Evolutionary conservation across 2,888 invertebrate genomes (phyloP).

Genomic region (Pterostichus niger): DNA sequence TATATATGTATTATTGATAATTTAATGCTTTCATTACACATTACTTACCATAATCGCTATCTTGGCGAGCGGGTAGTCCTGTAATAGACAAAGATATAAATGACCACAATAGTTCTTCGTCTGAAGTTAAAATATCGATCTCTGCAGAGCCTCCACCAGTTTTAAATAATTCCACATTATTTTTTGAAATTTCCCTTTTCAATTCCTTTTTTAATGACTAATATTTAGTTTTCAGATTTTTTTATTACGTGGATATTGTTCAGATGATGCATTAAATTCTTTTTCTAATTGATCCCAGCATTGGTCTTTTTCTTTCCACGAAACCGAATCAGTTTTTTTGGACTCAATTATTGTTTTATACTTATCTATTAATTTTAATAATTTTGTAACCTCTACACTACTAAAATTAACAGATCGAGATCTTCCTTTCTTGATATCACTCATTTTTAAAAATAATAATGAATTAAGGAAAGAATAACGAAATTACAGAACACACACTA

Average conservation of each 20-base stretch:
- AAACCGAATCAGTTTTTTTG: background rate
- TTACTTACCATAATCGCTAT: background rate
- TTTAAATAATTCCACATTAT: slow-evolving; percentile 9
- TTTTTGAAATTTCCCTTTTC: background rate
- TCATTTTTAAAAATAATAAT: too few relatives aligned
- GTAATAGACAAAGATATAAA: slow-evolving; percentile 7
- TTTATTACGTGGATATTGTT: slow-evolving; percentile 14
- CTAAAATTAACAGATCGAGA: background rate
- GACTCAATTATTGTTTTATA: background rate
- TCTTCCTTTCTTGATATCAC: too few relatives aligned
- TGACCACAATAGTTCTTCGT: background rate
- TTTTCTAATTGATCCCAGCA: background rate
- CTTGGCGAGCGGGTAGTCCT: background rate
- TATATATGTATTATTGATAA: too few relatives aligned
- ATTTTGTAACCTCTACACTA: background rate
- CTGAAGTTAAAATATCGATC: background rate
- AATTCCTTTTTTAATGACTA: background rate
- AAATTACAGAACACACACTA: too few relatives aligned
- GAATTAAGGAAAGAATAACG: too few relatives aligned
- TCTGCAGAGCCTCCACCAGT: slow-evolving; percentile 15
- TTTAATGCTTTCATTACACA: too few relatives aligned
- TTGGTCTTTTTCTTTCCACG: slow-evolving; percentile 8
- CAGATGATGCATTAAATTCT: slow-evolving; percentile 9
- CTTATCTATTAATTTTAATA: background rate
- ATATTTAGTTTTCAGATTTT: slow-evolving; percentile 18